Evolutionary conservation across 2,797 vertebrate genomes (phyloP).

Genomic region (Spizella passerina): DNA sequence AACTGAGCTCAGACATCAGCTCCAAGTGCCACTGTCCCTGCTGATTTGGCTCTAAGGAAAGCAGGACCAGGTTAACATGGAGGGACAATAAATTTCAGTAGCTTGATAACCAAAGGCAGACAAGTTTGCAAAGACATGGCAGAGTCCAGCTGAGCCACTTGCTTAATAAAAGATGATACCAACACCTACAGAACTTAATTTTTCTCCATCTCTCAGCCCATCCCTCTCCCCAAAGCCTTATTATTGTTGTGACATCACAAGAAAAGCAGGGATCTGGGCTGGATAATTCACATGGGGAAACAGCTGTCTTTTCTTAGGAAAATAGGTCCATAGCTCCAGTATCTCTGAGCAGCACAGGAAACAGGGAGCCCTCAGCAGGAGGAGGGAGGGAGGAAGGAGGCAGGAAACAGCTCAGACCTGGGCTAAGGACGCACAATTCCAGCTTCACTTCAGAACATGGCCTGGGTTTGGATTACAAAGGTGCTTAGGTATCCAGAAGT

Average conservation of each 20-base stretch:
- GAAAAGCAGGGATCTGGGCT: background rate
- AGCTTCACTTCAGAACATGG: background rate
- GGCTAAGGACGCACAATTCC: accelerated
- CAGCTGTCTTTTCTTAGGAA: no score
- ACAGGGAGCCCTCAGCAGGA: background rate
- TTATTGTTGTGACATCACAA: background rate
- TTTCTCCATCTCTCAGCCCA: background rate
- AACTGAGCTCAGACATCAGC: background rate
- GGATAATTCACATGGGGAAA: background rate
- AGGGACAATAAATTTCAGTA: background rate
- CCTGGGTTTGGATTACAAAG: background rate
- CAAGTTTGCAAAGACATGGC: background rate
- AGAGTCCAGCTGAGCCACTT: background rate
- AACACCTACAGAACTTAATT: background rate
- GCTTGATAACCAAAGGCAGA: background rate
- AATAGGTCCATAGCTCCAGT: background rate
- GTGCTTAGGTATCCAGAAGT: background rate
- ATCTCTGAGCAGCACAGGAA: background rate
- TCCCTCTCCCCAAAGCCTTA: background rate
- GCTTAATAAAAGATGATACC: background rate
- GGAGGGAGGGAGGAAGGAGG: background rate
- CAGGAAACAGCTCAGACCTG: background rate
- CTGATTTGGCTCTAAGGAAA: background rate
- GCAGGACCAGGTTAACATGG: background rate
- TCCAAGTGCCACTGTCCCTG: background rate